phyloP scores from a whole-genome alignment of 1,140 invertebrate genomes.

The Diabrotica undecimpunctata region DNA sequence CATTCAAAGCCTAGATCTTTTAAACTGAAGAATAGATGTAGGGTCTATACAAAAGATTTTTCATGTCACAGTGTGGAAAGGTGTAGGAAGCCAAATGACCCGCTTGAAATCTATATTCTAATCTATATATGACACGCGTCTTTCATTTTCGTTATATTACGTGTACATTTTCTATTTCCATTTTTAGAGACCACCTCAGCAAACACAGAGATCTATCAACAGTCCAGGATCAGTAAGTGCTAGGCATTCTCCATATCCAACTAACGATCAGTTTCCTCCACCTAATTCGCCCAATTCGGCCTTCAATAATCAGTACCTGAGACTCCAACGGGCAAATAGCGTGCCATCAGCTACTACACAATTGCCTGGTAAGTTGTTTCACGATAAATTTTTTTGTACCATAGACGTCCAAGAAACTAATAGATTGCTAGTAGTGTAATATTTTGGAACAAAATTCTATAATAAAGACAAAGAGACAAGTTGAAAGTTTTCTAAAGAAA shows the following conservation, averaged over 20 bases:
- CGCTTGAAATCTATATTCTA: too few relatives aligned
- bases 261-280: constrained; percentile 54
- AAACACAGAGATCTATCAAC: constrained; percentile 35
- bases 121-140: too few relatives aligned
- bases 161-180: background rate
- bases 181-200: constrained; percentile 42
- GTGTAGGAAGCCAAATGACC: too few relatives aligned
- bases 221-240: constrained; percentile 45
- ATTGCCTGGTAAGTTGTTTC: constrained; percentile 57
- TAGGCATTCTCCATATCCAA: constrained; percentile 56
- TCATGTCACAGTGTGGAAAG: too few relatives aligned
- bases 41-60: too few relatives aligned
- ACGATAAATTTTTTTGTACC: background rate
- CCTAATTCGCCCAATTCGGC: constrained; percentile 54
- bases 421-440: background rate
- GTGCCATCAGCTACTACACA: constrained; percentile 64
- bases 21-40: too few relatives aligned
- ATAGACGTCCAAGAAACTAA: background rate
- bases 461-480: too few relatives aligned
- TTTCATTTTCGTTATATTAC: too few relatives aligned
- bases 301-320: constrained; percentile 53
- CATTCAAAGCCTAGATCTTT: too few relatives aligned
- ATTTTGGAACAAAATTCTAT: too few relatives aligned
- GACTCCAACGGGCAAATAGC: constrained; percentile 62
- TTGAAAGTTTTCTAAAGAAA: too few relatives aligned